Evolutionary conservation across 1,140 invertebrate species (phyloP), one percentile per base, ranked within the genome.

Genomic region (Halesus radiatus): DNA sequence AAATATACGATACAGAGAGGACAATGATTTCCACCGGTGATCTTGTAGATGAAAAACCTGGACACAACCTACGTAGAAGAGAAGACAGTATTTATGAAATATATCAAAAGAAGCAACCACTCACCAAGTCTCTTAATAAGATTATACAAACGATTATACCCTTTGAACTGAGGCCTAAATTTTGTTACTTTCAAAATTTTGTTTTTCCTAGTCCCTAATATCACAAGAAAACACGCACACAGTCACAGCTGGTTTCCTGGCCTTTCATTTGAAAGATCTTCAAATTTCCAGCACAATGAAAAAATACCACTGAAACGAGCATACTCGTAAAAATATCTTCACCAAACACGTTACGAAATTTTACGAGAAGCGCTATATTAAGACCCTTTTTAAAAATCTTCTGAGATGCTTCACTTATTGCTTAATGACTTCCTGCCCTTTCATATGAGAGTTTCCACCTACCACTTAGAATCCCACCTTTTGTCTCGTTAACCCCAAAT

Each of bases 401-500:
- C 26, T 6, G 13, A 37, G 6, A 16, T n/a, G 50, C 68, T 53
- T 72, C 8, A 23, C 45, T 72, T 32, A 20, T 23, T 72, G 16
- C 50, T 26, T 72, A 72, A 72, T 72, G 62, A 66, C 76, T 78
- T 78, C 76, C 76, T 78, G 76, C 62, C 76, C 26, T 78, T 66
- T 76, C 58, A 76, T 76, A 76, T 32, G 60, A 32, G 58, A 54
- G 32, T 70, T 78, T 70, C 81, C 78, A 80, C 81, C 81, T 82
- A 78, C 75, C 54, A 56, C 78, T 82, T 66, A 77, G 64, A 79
- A 82, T 80, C 81, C 78, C 78, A 82, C 81, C 81, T 82, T 82
- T 82, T 82, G 81, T 82, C 81, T 76, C 81, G 81, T 82, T 82
- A 82, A 80, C 81, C 78, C 78, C 81, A 82, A 82, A 78, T 82